Evolutionary conservation across 2,888 invertebrate genomes (phyloP).

Genomic region (Zeuzera pyrina): DNA sequence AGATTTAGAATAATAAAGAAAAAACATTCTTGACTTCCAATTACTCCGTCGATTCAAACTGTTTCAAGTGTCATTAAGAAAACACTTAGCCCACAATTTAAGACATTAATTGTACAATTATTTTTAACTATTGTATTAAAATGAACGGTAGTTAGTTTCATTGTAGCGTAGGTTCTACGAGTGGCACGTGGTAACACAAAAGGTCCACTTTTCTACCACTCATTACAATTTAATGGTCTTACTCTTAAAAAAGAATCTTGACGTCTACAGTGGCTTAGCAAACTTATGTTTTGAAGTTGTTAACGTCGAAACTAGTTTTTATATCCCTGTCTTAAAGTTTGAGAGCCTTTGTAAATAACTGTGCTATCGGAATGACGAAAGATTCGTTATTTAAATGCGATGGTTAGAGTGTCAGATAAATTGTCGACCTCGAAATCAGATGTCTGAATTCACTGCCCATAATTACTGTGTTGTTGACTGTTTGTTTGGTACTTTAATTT

Average conservation of each 20-base stretch:
- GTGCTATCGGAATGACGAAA: constrained; percentile 37
- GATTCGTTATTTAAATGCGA: constrained; percentile 60
- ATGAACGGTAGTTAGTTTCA: constrained; percentile 64
- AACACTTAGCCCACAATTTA: constrained; percentile 17
- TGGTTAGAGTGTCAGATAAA: constrained; percentile 63
- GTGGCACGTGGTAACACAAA: constrained; percentile 65
- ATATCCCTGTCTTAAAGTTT: constrained; percentile 13
- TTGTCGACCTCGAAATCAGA: constrained; percentile 56
- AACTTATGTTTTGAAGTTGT: constrained; percentile 7
- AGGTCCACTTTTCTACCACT: constrained; percentile 61
- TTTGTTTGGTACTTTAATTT: constrained; percentile 44
- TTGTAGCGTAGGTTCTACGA: constrained; percentile 41
- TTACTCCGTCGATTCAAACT: constrained; percentile 32
- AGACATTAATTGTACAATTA: constrained; percentile 69
- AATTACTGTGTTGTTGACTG: constrained; percentile 39
- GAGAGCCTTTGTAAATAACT: constrained; percentile 8
- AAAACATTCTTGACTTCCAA: constrained; percentile 51
- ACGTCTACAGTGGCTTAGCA: constrained; percentile 43
- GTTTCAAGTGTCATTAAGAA: constrained; percentile 53
- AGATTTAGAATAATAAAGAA: constrained; percentile 26
- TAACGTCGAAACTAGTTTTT: constrained; percentile 19
- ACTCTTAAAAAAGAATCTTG: constrained; percentile 50
- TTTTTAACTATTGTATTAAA: constrained; percentile 58
- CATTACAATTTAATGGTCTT: constrained; percentile 69
- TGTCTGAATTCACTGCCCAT: constrained; percentile 59